Percentiles rank a stretch among this genome's conserved stretches.
These are phyloP conservation scores for Ectemnius continuus DNA, from an alignment of 2,888 invertebrate genomes.

Conservation along the genomic window DNA sequence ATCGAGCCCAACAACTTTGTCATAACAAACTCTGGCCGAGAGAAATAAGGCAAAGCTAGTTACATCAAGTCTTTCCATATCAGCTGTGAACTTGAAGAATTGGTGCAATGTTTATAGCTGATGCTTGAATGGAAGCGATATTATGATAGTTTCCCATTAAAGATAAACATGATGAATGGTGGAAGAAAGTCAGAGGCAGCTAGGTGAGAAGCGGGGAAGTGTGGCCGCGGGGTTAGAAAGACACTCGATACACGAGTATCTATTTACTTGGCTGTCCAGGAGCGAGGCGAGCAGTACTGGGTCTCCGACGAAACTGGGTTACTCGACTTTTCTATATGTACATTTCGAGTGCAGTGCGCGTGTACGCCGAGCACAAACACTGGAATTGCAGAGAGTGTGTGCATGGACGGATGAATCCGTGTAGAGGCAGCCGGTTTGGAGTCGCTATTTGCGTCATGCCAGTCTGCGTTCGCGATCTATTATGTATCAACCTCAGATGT, in stretches of 20 bases:
- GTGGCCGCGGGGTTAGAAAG: background rate
- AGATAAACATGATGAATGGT: background rate
- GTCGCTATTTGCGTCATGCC: constrained; percentile 58
- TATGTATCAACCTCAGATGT: constrained; percentile 70
- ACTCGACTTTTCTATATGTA: constrained; percentile 45
- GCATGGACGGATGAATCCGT: background rate
- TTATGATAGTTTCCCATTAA: too few species aligned
- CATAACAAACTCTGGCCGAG: too few species aligned
- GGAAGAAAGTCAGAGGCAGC: too few species aligned
- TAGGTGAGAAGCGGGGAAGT: background rate
- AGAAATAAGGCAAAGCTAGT: too few species aligned
- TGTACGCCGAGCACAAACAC: constrained; percentile 5
- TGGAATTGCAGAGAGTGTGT: background rate
- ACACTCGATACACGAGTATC: constrained; percentile 17
- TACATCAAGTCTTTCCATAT: too few species aligned
- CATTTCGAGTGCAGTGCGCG: constrained; percentile 20
- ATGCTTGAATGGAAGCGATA: too few species aligned
- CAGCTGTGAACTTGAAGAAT: too few species aligned
- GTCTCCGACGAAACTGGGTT: constrained; percentile 46
- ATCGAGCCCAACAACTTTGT: too few species aligned
- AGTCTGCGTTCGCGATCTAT: constrained; percentile 66
- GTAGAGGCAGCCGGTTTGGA: constrained; percentile 20
- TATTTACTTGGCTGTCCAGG: constrained; percentile 1
- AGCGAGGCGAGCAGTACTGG: constrained; percentile 19
- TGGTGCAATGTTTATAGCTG: too few species aligned